Conservation (phyloP, 1,140 invertebrate genomes). For the Pseudobourletiella spinata region DNA sequence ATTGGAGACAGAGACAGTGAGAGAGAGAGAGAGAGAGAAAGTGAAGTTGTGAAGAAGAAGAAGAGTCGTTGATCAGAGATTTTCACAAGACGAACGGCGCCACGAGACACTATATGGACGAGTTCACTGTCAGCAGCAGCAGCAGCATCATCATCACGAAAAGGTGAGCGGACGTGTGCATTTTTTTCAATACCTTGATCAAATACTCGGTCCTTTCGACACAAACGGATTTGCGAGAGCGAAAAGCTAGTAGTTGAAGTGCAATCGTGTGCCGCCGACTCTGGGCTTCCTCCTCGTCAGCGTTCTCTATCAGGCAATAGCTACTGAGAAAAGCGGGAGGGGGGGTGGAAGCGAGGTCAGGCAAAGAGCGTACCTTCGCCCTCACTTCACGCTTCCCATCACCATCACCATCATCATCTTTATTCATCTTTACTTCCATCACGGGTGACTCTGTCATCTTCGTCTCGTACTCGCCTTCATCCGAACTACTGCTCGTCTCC, state of each 20-base stretch:
- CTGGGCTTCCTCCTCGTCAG: neutral
- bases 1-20: too few species aligned
- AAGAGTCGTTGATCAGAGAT: neutral
- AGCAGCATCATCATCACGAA: neutral
- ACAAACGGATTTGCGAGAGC: conserved; percentile 33
- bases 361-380: conserved; percentile 36
- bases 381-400: conserved; percentile 25
- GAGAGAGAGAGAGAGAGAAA: too few species aligned
- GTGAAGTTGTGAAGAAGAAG: neutral
- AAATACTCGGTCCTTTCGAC: conserved; percentile 29
- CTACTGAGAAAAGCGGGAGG: conserved; percentile 19
- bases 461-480: conserved; percentile 35
- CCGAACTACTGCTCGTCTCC: conserved; percentile 31
- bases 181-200: conserved; percentile 25
- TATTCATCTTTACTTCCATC: conserved; percentile 8
- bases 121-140: conserved; percentile 10
- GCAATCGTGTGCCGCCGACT: conserved; percentile 16
- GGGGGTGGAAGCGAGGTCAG: conserved; percentile 31
- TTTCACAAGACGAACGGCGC: neutral
- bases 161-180: neutral
- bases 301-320: conserved; percentile 11
- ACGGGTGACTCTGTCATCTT: conserved; percentile 19
- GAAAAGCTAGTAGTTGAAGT: conserved; percentile 34
- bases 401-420: too few species aligned
- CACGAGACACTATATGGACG: conserved; percentile 25